phyloP scores from a whole-genome alignment of 1,140 invertebrate species.

The Drosophila azteca region DNA sequence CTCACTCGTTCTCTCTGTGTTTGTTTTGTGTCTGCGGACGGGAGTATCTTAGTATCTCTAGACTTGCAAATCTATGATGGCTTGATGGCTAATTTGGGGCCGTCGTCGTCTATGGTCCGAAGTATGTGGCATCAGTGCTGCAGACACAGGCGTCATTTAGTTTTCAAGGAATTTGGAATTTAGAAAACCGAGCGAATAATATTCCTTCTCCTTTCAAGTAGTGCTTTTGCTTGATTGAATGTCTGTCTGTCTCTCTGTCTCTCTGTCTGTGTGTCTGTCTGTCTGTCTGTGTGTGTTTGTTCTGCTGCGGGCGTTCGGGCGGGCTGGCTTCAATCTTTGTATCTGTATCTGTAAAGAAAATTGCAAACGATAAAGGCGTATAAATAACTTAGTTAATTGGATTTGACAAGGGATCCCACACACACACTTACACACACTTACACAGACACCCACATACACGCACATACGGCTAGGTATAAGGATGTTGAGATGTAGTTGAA shows the following conservation, averaged over 20 bases:
- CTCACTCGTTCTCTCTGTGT: slow-evolving; percentile 1
- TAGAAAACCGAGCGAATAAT: slow-evolving; percentile 41
- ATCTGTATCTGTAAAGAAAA: slow-evolving; percentile 22
- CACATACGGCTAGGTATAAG: no score
- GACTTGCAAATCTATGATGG: slow-evolving; percentile 62
- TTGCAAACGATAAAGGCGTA: slow-evolving; percentile 17
- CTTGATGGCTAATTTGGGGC: slow-evolving; percentile 72
- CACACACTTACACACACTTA: no score
- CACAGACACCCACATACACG: neutral
- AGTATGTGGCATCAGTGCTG: slow-evolving; percentile 67
- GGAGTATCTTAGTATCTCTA: slow-evolving; percentile 16
- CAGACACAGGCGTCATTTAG: slow-evolving; percentile 78
- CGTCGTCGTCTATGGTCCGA: slow-evolving; percentile 75
- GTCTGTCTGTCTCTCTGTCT: neutral
- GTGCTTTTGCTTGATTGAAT: slow-evolving; percentile 51
- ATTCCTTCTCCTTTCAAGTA: slow-evolving; percentile 50
- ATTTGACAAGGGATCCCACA: slow-evolving; percentile 25
- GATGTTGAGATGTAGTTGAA: no score
- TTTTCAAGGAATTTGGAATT: slow-evolving; percentile 53
- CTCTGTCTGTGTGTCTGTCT: neutral
- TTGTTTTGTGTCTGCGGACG: slow-evolving; percentile 1
- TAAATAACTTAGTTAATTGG: slow-evolving; percentile 45
- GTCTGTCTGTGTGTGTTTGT: slow-evolving; percentile 9
- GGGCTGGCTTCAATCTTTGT: neutral
- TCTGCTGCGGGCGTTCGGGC: slow-evolving; percentile 13